A percentile compares a stretch with the other conserved stretches of the same genome.
Evolutionary conservation across 2,113 vertebrate species (phyloP).

Genomic region (Nanorana parkeri): DNA sequence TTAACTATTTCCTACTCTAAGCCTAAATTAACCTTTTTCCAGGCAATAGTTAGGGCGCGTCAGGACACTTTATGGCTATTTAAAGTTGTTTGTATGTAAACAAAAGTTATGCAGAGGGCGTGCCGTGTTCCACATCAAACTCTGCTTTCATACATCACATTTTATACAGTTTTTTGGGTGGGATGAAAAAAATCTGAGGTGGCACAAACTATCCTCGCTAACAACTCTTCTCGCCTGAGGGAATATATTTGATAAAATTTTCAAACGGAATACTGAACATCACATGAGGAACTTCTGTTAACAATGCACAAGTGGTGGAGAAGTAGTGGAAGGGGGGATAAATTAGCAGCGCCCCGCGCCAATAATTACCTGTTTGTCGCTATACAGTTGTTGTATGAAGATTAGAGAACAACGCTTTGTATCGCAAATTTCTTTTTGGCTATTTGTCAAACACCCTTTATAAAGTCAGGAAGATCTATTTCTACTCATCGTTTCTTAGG

Average conservation of each 20-base stretch:
- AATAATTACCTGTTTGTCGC: constrained; percentile 13
- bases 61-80: no score
- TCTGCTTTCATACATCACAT: neutral
- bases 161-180: constrained; percentile 21
- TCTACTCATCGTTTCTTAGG: no score
- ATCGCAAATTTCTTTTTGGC: no score
- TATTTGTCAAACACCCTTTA: neutral
- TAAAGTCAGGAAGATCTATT: no score
- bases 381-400: neutral
- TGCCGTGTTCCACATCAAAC: neutral
- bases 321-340: constrained; percentile 4
- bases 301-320: constrained; percentile 21
- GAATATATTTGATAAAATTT: constrained; percentile 39
- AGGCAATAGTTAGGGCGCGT: no score
- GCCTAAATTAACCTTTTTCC: no score
- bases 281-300: constrained; percentile 26
- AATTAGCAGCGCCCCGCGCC: neutral
- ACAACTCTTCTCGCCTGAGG: constrained; percentile 37
- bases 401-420: neutral
- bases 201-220: constrained; percentile 32
- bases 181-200: neutral
- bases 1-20: no score
- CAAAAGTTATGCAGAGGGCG: neutral
- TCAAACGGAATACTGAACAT: constrained; percentile 37
- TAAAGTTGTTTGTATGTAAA: no score